Evolutionary conservation across 2,888 invertebrate genomes (phyloP), one percentile per base, ranked within the genome.

Genomic region (Cheilosia scutellata): DNA sequence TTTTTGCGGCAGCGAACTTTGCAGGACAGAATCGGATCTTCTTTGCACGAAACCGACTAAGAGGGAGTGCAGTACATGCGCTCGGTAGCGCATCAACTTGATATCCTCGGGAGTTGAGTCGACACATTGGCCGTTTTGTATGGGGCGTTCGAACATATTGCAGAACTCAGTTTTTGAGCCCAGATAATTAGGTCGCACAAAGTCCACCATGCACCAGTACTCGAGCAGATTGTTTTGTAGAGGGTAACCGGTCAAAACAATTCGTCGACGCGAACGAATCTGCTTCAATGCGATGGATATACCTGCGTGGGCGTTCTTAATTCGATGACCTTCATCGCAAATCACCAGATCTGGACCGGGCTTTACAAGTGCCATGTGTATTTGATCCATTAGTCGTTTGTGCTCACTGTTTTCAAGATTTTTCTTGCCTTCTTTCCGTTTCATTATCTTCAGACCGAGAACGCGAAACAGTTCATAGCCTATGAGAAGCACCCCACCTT

Each of bases 161-260:
- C 97, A 96, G 92, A 99, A 99, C 92, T 99, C 98, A 0, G 98
- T 97, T 92, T 98, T 98, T 27, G 97, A 97, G 79, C 99, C 99
- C 47, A 99, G 94, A 92, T 98, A 99, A 93, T 98, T 98, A 0
- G 99, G 99, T 27, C 99, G 89, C 0, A 99, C 99, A 93, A 99
- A 99, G 91, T 99, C 99, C 0, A 99, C 98, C 99, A 99, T 99
- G 91, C 99, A 99, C 98, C 98, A 98, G 92, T 98, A 98, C 91
- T 98, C 98, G 74, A 98, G 93, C 20, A 99, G 93, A 92, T 99
- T 99, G 92, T 99, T 99, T 93, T 99, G 99, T 11, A 99, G 93
- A 0, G 99, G 99, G 93, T 99, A 99, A 3, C 99, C 99, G 2
- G 99, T 99, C 33, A 99, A 93, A 0, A 99, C 99, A 16, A 99